phyloP scores from a whole-genome alignment of 2,113 vertebrate species.

The Podarcis muralis region DNA sequence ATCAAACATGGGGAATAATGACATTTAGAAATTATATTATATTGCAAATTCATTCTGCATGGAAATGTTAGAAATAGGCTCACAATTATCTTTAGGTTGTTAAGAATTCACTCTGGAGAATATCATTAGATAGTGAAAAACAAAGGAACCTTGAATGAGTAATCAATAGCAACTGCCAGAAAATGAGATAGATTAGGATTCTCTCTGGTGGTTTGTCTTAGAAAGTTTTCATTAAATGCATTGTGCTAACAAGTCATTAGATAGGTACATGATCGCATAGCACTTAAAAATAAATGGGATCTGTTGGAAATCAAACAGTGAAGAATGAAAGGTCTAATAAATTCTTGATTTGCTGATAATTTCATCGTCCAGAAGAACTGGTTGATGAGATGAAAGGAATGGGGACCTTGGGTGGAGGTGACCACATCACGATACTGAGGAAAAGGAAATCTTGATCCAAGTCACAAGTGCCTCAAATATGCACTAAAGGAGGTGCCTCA shows the following conservation, averaged over 20 bases:
- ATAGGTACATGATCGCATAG: constrained; percentile 67
- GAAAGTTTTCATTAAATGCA: constrained; percentile 85
- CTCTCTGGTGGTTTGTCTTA: constrained; percentile 81
- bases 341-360: too few species aligned
- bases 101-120: constrained; percentile 80
- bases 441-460: too few species aligned
- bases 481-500: too few species aligned
- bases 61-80: constrained; percentile 76
- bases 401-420: too few species aligned
- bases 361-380: too few species aligned
- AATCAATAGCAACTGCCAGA: constrained; percentile 84
- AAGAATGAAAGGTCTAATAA: too few species aligned
- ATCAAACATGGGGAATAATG: constrained; percentile 68
- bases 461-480: too few species aligned
- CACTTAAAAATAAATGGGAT: constrained; percentile 25
- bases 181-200: constrained; percentile 83
- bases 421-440: too few species aligned
- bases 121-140: constrained; percentile 83
- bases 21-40: constrained; percentile 61
- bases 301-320: background rate
- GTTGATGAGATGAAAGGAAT: too few species aligned
- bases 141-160: constrained; percentile 83
- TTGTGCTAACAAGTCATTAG: constrained; percentile 80
- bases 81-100: constrained; percentile 78
- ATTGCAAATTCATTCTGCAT: constrained; percentile 77